Conservation (phyloP, 2,797 vertebrate genomes). For the Lerista edwardsae region DNA sequence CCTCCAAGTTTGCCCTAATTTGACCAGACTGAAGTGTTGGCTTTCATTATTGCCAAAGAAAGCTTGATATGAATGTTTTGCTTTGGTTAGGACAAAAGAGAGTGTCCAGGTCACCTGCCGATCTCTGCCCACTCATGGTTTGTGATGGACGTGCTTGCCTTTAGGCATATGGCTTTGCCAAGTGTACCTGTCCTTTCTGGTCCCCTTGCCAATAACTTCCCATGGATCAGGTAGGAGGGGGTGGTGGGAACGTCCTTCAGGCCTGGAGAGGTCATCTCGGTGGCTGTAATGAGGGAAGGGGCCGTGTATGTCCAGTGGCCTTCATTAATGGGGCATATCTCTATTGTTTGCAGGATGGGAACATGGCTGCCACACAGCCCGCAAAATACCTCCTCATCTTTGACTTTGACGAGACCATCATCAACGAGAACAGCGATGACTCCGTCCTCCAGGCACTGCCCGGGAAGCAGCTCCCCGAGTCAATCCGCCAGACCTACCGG, state of each 20-base stretch:
- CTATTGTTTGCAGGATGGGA: constrained; percentile 56
- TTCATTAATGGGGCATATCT: accelerated
- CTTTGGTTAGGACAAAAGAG: not conserved
- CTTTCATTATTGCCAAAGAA: no score
- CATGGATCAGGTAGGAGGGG: not conserved
- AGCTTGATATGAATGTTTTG: no score
- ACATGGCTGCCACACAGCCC: constrained; percentile 53
- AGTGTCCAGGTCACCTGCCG: not conserved
- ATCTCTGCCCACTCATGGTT: not conserved
- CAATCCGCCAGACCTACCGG: constrained; percentile 85
- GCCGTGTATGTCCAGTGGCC: no score
- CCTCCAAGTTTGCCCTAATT: not conserved
- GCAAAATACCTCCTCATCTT: constrained; percentile 90
- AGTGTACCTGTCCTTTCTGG: not conserved
- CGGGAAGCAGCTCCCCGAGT: constrained; percentile 83
- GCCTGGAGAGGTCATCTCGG: not conserved
- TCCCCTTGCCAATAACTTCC: not conserved
- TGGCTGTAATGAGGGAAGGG: not conserved
- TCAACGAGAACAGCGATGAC: constrained; percentile 94
- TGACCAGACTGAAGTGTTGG: not conserved
- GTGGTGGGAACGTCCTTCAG: no score
- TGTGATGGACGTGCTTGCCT: not conserved
- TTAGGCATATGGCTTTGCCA: not conserved
- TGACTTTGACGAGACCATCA: constrained; percentile 95
- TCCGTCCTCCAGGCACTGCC: constrained; percentile 85